phyloP scores from a whole-genome alignment of 2,797 vertebrate genomes.

The Falco naumanni region DNA sequence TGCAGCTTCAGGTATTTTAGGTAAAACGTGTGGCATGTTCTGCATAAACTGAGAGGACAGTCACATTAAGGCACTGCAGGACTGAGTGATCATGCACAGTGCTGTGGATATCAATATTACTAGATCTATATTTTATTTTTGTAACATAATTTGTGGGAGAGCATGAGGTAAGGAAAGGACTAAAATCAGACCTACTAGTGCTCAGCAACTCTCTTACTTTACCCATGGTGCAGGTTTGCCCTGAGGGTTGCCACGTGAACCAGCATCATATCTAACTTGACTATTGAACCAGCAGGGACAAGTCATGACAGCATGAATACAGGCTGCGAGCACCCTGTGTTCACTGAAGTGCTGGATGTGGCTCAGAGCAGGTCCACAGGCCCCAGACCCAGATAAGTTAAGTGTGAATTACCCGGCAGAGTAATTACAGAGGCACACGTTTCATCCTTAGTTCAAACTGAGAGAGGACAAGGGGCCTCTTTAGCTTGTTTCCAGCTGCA shows the following conservation, averaged over 20 bases:
- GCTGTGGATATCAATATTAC: neutral
- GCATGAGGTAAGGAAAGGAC: neutral
- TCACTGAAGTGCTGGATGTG: neutral
- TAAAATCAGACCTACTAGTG: neutral
- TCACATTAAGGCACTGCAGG: neutral
- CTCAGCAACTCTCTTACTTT: neutral
- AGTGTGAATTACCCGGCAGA: neutral
- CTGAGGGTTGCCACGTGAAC: neutral
- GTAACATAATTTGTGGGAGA: neutral
- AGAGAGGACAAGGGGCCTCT: neutral
- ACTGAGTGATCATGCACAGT: neutral
- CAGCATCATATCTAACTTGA: neutral
- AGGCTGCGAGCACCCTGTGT: accelerated
- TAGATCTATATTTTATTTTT: neutral
- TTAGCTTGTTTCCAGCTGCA: neutral
- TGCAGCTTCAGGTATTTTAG: constrained; percentile 18
- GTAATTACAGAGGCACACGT: neutral
- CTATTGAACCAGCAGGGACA: neutral
- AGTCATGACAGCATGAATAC: neutral
- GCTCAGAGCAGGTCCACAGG: accelerated
- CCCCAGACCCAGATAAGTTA: neutral
- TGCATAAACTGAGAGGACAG: neutral
- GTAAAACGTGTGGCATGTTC: neutral
- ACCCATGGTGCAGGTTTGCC: accelerated
- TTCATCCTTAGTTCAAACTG: neutral